These are phyloP conservation scores for Pilophorus perplexus DNA, from an alignment of 2,888 invertebrate species.

Conservation along the genomic window DNA sequence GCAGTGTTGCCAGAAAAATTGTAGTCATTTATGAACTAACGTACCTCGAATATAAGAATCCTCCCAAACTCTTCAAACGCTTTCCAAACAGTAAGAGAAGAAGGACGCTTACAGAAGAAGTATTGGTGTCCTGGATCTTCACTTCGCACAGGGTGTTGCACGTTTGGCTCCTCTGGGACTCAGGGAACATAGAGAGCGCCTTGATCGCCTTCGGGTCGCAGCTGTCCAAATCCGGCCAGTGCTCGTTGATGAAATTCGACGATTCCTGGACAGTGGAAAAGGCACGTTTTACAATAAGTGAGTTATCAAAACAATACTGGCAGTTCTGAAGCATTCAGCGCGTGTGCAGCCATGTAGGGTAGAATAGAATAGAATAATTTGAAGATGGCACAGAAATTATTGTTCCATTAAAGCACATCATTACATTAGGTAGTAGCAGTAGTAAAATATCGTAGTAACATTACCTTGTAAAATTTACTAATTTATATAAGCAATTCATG, in stretches of 20 bases:
- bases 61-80: constrained; percentile 50
- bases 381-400: too few relatives aligned
- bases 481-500: too few relatives aligned
- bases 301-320: too few relatives aligned
- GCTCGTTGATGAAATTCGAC: constrained; percentile 34
- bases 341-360: too few relatives aligned
- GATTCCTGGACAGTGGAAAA: constrained; percentile 45
- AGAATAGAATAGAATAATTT: too few relatives aligned
- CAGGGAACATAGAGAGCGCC: constrained; percentile 32
- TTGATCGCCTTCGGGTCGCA: constrained; percentile 41
- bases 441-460: too few relatives aligned
- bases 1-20: too few relatives aligned
- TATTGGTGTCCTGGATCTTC: constrained; percentile 51
- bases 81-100: constrained; percentile 50
- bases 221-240: constrained; percentile 41
- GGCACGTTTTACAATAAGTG: too few relatives aligned
- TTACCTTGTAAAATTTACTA: too few relatives aligned
- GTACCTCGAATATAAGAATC: constrained; percentile 51
- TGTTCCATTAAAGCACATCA: too few relatives aligned
- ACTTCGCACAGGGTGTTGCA: constrained; percentile 50
- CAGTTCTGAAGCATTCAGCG: too few relatives aligned
- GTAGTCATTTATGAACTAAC: background rate
- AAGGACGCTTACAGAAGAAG: constrained; percentile 49
- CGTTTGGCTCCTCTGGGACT: constrained; percentile 47
- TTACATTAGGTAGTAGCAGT: too few relatives aligned